Evolutionary conservation across 2,888 invertebrate genomes (phyloP).

Genomic region (Spisula solida): DNA sequence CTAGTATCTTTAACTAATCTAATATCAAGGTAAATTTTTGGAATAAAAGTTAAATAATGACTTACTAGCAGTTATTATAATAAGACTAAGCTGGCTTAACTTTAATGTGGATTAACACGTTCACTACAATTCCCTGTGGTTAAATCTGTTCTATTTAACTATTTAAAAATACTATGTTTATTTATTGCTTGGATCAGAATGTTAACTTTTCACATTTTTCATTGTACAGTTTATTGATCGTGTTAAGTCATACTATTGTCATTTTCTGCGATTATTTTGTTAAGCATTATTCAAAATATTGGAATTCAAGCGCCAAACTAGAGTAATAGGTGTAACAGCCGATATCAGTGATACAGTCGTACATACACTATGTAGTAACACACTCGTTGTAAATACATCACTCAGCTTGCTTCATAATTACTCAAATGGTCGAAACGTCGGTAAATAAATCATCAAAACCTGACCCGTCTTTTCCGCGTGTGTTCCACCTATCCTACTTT

Average conservation of each 20-base stretch:
- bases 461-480: too few species aligned
- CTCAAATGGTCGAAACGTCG: too few species aligned
- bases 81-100: conserved; percentile 12
- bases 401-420: too few species aligned
- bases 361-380: too few species aligned
- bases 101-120: conserved; percentile 7
- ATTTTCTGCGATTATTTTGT: neutral
- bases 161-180: neutral
- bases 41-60: conserved; percentile 1
- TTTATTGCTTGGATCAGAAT: neutral
- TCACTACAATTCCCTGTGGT: neutral
- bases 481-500: too few species aligned
- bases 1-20: neutral
- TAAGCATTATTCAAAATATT: neutral
- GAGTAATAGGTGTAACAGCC: too few species aligned
- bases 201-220: neutral
- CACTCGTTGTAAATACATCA: too few species aligned
- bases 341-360: too few species aligned
- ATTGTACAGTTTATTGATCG: neutral
- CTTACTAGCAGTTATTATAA: neutral
- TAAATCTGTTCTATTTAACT: neutral
- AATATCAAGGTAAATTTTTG: neutral
- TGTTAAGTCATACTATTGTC: neutral
- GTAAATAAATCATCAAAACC: too few species aligned
- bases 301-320: too few species aligned